These are phyloP conservation scores for Torymus tubicola DNA, from an alignment of 2,888 invertebrate genomes.

Conservation along the genomic window DNA sequence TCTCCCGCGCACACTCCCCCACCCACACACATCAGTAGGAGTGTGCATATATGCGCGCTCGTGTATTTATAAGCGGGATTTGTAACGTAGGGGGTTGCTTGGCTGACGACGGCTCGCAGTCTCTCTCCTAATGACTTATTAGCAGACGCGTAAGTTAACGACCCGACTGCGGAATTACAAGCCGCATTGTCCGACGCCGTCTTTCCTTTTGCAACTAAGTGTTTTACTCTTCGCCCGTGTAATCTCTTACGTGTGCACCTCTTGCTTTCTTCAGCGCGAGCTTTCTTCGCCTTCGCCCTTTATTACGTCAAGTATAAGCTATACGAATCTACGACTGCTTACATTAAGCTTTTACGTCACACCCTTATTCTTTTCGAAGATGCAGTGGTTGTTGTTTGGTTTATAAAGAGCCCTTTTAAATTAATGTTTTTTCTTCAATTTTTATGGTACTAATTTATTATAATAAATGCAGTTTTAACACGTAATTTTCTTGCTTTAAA, in stretches of 20 bases:
- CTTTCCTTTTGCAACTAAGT: not conserved
- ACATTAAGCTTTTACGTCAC: too few species aligned
- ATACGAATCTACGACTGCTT: too few species aligned
- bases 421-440: too few species aligned
- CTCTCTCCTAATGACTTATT: conserved; percentile 74
- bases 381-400: too few species aligned
- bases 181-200: conserved; percentile 1
- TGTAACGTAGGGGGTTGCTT: conserved; percentile 34
- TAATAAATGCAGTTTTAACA: too few species aligned
- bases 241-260: conserved; percentile 1
- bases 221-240: not conserved
- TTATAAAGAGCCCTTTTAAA: too few species aligned
- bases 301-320: too few species aligned
- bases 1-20: conserved; percentile 1
- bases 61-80: not conserved
- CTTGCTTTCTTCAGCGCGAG: too few species aligned
- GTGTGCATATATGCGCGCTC: not conserved
- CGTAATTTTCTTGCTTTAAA: too few species aligned
- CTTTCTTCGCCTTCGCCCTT: too few species aligned
- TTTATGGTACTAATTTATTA: too few species aligned
- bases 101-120: conserved; percentile 61
- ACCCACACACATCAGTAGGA: not conserved
- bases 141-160: conserved; percentile 70
- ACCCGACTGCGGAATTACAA: conserved; percentile 51
- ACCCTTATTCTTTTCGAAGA: too few species aligned